These are phyloP conservation scores for Petrocephalus schoutedeni DNA, from an alignment of 2,797 vertebrate genomes.

Conservation along the genomic window DNA sequence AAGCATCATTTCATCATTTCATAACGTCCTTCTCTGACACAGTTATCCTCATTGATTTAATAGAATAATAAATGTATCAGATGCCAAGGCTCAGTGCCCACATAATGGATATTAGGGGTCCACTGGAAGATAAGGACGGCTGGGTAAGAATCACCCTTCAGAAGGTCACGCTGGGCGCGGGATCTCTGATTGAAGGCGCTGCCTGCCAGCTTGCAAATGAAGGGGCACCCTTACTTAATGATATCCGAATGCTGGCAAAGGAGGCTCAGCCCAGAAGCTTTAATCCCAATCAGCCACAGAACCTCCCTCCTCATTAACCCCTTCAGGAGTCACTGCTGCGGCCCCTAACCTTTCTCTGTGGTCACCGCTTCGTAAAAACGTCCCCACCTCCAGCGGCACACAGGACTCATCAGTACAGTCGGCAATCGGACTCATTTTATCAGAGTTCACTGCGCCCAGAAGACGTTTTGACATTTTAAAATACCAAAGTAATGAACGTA, in stretches of 20 bases:
- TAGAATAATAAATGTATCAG: not conserved
- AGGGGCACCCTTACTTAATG: conserved; percentile 45
- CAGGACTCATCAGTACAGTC: not conserved
- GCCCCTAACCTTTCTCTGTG: not conserved
- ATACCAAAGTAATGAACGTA: conserved; percentile 21
- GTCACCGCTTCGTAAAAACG: not conserved
- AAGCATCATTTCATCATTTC: not conserved
- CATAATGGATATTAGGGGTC: not conserved
- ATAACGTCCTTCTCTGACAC: not conserved
- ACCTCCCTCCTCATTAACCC: not conserved
- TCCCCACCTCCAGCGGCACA: not conserved
- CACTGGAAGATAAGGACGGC: not conserved
- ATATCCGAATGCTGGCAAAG: conserved; percentile 55
- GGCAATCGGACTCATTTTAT: not conserved
- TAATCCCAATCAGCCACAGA: conserved; percentile 40
- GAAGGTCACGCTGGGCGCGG: not conserved
- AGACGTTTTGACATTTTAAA: conserved; percentile 20
- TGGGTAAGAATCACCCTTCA: not conserved
- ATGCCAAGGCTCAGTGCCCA: not conserved
- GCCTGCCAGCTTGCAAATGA: conserved; percentile 36
- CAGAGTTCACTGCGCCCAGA: not conserved
- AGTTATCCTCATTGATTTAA: not conserved
- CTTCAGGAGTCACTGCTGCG: not conserved
- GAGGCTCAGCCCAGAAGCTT: conserved; percentile 41
- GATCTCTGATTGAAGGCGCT: conserved; percentile 19